Percentiles rank a stretch among this genome's conserved stretches.
Evolutionary conservation across 2,888 invertebrate species (phyloP).

Genomic region (Tineola bisselliella): DNA sequence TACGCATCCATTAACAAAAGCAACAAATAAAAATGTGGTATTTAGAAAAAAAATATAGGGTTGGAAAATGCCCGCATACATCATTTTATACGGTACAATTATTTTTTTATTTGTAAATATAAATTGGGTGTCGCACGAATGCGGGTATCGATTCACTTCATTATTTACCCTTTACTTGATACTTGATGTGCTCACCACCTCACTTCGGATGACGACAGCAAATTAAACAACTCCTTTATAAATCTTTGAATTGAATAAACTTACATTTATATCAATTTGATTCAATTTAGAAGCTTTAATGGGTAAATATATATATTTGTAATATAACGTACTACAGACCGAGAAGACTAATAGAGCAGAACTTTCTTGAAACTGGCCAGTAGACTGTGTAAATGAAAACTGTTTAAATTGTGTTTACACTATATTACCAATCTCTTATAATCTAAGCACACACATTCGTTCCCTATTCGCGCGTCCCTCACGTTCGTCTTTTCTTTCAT

Average conservation of each 20-base stretch:
- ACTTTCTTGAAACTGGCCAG: no score
- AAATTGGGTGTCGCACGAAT: conserved; percentile 33
- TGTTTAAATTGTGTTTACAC: no score
- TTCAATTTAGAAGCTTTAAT: no score
- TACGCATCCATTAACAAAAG: neutral
- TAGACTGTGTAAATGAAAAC: no score
- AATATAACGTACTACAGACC: no score
- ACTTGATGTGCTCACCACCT: neutral
- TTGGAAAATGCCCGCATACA: conserved; percentile 16
- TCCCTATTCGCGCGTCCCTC: no score
- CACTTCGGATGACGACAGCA: neutral
- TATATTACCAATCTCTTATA: no score
- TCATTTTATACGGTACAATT: conserved; percentile 55
- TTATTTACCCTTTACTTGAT: conserved; percentile 53
- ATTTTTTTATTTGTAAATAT: conserved; percentile 59
- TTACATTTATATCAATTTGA: neutral
- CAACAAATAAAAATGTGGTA: neutral
- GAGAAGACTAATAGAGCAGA: no score
- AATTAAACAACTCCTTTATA: neutral
- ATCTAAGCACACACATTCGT: no score
- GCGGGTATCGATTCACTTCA: conserved; percentile 58
- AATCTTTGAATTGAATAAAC: neutral
- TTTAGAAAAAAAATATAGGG: neutral
- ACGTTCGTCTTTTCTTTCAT: no score
- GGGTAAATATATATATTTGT: no score